Evolutionary conservation across 2,888 invertebrate species (phyloP).

Genomic region (Chromoteleia sp.): DNA sequence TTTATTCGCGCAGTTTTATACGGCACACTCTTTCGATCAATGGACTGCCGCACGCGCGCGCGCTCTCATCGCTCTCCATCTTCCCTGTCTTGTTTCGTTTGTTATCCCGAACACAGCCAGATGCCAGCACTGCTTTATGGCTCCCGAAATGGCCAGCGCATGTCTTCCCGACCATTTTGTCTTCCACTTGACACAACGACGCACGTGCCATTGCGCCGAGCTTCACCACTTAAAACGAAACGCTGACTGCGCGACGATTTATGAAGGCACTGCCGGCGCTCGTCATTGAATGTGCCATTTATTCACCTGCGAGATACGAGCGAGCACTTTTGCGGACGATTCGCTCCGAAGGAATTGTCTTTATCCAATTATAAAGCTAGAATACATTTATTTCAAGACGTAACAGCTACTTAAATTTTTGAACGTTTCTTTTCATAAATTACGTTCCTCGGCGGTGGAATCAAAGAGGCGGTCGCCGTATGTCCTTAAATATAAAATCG

Average conservation of each 20-base stretch:
- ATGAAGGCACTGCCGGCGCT: slow-evolving; percentile 61
- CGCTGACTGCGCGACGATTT: slow-evolving; percentile 68
- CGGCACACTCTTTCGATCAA: slow-evolving; percentile 81
- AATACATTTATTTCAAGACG: slow-evolving; percentile 35
- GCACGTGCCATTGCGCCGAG: slow-evolving; percentile 70
- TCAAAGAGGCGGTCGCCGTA: slow-evolving; percentile 38
- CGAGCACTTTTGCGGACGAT: slow-evolving; percentile 30
- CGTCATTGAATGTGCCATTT: slow-evolving; percentile 68
- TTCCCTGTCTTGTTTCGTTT: slow-evolving; percentile 74
- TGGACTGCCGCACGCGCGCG: slow-evolving; percentile 81
- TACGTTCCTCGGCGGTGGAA: slow-evolving; percentile 42
- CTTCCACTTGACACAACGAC: slow-evolving; percentile 73
- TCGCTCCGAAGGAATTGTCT: slow-evolving; percentile 51
- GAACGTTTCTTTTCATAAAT: slow-evolving; percentile 46
- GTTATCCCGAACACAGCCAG: slow-evolving; percentile 74
- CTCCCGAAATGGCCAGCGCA: slow-evolving; percentile 78
- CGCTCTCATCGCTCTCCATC: slow-evolving; percentile 73
- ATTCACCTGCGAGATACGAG: slow-evolving; percentile 64
- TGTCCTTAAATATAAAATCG: slow-evolving; percentile 50
- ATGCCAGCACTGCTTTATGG: slow-evolving; percentile 82
- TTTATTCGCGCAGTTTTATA: slow-evolving; percentile 68
- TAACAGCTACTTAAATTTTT: slow-evolving; percentile 22
- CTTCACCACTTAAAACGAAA: slow-evolving; percentile 68
- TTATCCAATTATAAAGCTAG: slow-evolving; percentile 60
- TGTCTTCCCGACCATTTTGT: slow-evolving; percentile 79